phyloP scores from a whole-genome alignment of 2,888 invertebrate genomes.

The Sesia apiformis region DNA sequence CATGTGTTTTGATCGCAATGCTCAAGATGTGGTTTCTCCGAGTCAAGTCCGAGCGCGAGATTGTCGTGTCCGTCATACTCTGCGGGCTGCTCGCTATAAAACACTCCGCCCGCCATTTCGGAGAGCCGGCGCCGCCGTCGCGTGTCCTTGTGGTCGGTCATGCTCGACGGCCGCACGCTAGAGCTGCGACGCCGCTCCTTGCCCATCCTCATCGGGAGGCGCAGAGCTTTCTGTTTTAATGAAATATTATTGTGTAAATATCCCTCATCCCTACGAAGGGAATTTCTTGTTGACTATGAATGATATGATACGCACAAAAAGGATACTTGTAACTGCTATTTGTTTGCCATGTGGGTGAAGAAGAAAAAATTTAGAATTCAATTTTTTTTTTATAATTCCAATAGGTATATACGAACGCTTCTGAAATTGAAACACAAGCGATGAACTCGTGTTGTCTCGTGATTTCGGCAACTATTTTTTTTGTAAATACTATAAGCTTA shows the following conservation, averaged over 20 bases:
- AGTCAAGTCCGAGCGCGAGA: slow-evolving; percentile 48
- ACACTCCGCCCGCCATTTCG: slow-evolving; percentile 64
- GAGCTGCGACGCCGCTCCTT: slow-evolving; percentile 57
- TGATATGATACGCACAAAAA: no score
- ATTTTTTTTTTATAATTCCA: no score
- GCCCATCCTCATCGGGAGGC: slow-evolving; percentile 48
- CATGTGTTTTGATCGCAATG: slow-evolving; percentile 31
- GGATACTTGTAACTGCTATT: no score
- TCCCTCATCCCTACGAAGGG: no score
- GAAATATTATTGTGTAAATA: background rate
- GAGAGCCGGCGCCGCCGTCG: slow-evolving; percentile 59
- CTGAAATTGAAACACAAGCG: no score
- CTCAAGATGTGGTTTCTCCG: slow-evolving; percentile 43
- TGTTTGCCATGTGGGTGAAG: no score
- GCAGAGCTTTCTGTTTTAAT: slow-evolving; percentile 39
- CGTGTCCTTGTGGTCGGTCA: slow-evolving; percentile 59
- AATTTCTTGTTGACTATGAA: no score
- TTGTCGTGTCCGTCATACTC: slow-evolving; percentile 50
- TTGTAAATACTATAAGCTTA: no score
- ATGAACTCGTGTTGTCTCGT: no score
- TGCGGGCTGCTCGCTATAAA: slow-evolving; percentile 53
- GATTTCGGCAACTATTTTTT: no score
- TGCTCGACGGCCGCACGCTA: slow-evolving; percentile 54
- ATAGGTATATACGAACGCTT: no score
- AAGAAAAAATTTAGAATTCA: no score